Conservation (phyloP, 2,888 invertebrate genomes). For the Oegoconia quadripuncta region DNA sequence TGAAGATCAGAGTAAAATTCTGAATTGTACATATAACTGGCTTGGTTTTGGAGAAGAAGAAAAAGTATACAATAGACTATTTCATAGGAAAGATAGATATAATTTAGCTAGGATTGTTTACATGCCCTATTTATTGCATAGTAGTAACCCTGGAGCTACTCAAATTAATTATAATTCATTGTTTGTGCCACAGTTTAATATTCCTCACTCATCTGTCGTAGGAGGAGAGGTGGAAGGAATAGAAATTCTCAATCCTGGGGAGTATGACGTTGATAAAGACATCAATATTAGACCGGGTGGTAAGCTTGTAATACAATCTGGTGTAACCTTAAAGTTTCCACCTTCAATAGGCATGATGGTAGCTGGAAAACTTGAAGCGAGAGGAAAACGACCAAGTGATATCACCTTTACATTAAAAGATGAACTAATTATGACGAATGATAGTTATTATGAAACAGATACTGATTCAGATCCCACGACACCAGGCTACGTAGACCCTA, state of each 20-base stretch:
- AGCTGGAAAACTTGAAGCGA: constrained; percentile 92
- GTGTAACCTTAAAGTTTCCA: constrained; percentile 93
- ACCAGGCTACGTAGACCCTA: constrained; percentile 79
- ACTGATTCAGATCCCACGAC: constrained; percentile 80
- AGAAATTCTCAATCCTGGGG: constrained; percentile 88
- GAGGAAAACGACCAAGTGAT: constrained; percentile 88
- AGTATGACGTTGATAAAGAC: constrained; percentile 95
- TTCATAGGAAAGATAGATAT: constrained; percentile 94
- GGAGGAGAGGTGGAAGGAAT: constrained; percentile 97
- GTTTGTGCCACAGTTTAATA: constrained; percentile 88
- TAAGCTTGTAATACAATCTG: constrained; percentile 90
- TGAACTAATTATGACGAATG: constrained; percentile 82
- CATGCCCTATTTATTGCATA: constrained; percentile 93
- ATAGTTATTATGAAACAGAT: constrained; percentile 81
- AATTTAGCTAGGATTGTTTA: constrained; percentile 95
- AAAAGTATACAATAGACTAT: constrained; percentile 85
- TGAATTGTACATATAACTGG: constrained; percentile 98
- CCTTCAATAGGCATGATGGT: constrained; percentile 98
- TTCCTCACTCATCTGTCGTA: constrained; percentile 83
- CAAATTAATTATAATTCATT: constrained; percentile 87
- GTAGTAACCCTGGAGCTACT: constrained; percentile 92
- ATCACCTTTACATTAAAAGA: constrained; percentile 89
- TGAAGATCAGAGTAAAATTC: constrained; percentile 93
- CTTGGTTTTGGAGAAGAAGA: constrained; percentile 88
- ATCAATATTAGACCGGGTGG: constrained; percentile 97